Percentiles rank a stretch among this genome's conserved stretches.
Conservation (phyloP, 2,797 vertebrate genomes). For the Muscicapa striata region DNA sequence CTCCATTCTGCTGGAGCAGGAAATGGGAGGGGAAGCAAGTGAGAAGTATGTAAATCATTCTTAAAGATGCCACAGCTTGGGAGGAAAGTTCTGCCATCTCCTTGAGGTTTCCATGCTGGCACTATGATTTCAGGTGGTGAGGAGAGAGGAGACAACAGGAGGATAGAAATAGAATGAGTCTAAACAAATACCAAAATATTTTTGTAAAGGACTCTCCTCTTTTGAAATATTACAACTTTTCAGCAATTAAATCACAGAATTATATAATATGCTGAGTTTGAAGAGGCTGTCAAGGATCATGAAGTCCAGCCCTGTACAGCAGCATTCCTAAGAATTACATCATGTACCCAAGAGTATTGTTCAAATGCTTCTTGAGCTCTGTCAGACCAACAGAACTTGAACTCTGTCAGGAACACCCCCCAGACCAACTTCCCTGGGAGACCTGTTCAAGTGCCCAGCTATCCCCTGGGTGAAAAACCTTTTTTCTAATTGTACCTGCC, state of each 20-base stretch:
- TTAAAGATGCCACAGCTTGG: not conserved
- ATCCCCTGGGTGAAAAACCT: not conserved
- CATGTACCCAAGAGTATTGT: accelerated
- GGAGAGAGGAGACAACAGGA: not conserved
- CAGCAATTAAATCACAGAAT: not conserved
- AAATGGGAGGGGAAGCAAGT: not conserved
- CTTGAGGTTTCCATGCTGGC: not conserved
- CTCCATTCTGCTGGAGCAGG: not conserved
- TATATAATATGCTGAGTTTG: not conserved
- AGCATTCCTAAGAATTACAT: not conserved
- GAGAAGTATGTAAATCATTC: not conserved
- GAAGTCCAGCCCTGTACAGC: too few relatives aligned
- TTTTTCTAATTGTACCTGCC: not conserved
- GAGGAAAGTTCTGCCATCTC: not conserved
- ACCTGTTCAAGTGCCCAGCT: not conserved
- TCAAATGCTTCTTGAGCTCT: not conserved
- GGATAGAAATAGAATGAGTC: not conserved
- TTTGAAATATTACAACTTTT: not conserved
- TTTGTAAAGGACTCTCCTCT: not conserved
- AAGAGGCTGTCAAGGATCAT: not conserved
- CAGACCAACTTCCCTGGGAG: not conserved
- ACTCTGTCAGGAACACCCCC: too few relatives aligned
- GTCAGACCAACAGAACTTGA: not conserved
- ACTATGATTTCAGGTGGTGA: not conserved
- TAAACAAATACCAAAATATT: not conserved